phyloP scores from a whole-genome alignment of 2,113 vertebrate species.

The Poecilia latipinna region DNA sequence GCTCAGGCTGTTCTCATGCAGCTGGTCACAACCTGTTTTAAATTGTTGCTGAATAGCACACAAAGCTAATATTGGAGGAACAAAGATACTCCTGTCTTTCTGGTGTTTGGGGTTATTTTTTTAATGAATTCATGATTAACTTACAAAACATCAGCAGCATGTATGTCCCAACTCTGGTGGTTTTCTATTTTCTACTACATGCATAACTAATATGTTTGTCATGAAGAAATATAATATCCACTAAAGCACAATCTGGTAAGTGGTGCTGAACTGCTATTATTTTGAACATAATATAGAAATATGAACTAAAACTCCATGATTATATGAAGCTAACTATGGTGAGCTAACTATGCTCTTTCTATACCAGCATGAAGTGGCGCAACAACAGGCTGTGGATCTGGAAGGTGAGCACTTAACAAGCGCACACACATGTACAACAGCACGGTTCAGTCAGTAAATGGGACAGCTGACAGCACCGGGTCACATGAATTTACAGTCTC shows the following conservation, averaged over 20 bases:
- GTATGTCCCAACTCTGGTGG: not conserved
- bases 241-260: not conserved
- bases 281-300: not conserved
- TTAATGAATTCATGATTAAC: not conserved
- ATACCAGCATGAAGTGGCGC: conserved; percentile 10
- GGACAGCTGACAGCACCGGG: conserved; percentile 52
- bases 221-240: not conserved
- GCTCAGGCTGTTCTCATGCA: not conserved
- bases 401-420: conserved; percentile 22
- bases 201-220: not conserved
- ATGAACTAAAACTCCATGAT: not conserved
- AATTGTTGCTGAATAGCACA: not conserved
- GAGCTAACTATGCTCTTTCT: not conserved
- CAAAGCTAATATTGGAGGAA: not conserved
- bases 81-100: not conserved
- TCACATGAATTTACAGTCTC: conserved; percentile 59
- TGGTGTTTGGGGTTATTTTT: not conserved
- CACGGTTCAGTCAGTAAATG: conserved; percentile 34
- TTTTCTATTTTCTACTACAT: not conserved
- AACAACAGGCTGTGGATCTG: conserved; percentile 30
- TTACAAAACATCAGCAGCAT: not conserved
- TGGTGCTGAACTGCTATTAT: not conserved
- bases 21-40: not conserved
- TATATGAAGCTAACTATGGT: not conserved
- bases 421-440: conserved; percentile 5